phyloP scores from a whole-genome alignment of 2,888 invertebrate species.

The Galerucella pusilla region DNA sequence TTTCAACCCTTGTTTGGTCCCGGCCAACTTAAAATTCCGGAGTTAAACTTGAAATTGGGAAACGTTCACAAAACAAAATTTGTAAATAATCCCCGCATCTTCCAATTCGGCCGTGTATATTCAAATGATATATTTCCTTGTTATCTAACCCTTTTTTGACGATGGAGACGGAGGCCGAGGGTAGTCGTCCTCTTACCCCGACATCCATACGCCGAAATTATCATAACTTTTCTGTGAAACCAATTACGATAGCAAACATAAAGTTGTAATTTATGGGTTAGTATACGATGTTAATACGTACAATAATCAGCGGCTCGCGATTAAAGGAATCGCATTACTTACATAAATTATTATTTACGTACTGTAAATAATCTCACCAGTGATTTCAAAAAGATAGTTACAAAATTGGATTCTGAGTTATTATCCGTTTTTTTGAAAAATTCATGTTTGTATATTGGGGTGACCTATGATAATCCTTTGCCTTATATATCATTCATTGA shows the following conservation, averaged over 20 bases:
- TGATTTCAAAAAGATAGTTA: no score
- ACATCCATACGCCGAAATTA: conserved; percentile 42
- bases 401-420: no score
- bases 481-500: no score
- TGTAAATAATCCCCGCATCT: conserved; percentile 1
- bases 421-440: no score
- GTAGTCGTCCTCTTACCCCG: conserved; percentile 15
- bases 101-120: conserved; percentile 25
- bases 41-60: not conserved
- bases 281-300: conserved; percentile 48
- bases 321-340: not conserved
- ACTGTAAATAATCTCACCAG: not conserved
- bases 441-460: no score
- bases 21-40: not conserved
- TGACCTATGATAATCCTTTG: no score
- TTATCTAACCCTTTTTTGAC: conserved; percentile 40
- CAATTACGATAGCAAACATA: conserved; percentile 63
- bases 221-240: conserved; percentile 57
- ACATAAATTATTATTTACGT: not conserved
- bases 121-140: conserved; percentile 34
- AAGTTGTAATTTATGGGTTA: conserved; percentile 64
- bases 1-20: not conserved
- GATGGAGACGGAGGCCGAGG: conserved; percentile 11
- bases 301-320: conserved; percentile 12
- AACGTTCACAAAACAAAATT: not conserved